Evolutionary conservation across 2,113 vertebrate species (phyloP).

Genomic region (Brachyhypopomus gauderio): DNA sequence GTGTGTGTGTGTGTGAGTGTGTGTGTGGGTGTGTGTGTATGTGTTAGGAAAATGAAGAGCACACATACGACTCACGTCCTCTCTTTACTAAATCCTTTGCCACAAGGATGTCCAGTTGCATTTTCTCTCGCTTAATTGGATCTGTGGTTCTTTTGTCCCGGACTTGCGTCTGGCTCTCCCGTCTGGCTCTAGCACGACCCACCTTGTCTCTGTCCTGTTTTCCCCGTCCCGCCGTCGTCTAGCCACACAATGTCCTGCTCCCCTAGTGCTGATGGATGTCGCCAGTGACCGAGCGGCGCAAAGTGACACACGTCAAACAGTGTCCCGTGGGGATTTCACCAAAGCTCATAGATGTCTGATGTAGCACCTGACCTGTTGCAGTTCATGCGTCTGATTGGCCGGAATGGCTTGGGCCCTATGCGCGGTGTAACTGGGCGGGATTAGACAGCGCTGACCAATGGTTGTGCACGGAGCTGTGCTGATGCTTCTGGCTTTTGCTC

Average conservation of each 20-base stretch:
- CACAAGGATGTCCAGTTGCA: constrained; percentile 59
- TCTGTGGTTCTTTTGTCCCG: constrained; percentile 50
- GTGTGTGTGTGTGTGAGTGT: constrained; percentile 35
- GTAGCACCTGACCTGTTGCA: too few relatives aligned
- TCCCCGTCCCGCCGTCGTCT: constrained; percentile 7
- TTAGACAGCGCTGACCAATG: not conserved
- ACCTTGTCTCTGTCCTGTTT: not conserved
- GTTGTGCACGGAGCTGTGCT: not conserved
- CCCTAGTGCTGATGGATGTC: too few relatives aligned
- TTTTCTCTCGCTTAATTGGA: constrained; percentile 60
- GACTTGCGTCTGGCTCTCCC: constrained; percentile 12
- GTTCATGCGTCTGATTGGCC: too few relatives aligned
- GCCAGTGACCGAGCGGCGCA: not conserved
- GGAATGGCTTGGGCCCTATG: too few relatives aligned
- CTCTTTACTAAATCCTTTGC: constrained; percentile 63
- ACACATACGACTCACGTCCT: constrained; percentile 62
- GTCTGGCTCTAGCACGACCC: not conserved
- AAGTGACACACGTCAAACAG: not conserved
- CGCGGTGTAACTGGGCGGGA: not conserved
- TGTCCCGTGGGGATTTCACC: too few relatives aligned
- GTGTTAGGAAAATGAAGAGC: constrained; percentile 40
- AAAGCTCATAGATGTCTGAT: too few relatives aligned
- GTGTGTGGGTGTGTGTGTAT: constrained; percentile 2
- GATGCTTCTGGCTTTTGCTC: not conserved
- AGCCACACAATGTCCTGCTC: constrained; percentile 12